Base-by-base conservation (phyloP, 2,113 vertebrate species). In the Prunella himalayana region DNA sequence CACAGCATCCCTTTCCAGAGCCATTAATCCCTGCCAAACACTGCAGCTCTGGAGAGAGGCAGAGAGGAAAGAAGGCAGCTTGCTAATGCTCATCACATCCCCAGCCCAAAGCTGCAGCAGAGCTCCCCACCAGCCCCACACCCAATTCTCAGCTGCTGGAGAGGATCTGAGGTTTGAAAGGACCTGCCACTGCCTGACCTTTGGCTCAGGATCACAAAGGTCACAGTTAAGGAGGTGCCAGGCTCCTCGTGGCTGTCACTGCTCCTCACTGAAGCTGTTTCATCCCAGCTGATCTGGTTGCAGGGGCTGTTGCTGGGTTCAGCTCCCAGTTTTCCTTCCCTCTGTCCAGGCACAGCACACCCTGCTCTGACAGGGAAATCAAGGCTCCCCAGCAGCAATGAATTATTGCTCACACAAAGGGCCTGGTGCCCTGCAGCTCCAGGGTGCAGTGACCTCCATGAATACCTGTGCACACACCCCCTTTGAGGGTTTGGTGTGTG, bases 341-440 rank as follows among this genome's bases (percentile, higher is more conserved):
- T 5, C 35, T n/a, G 39, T 1, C 92, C 81, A 13, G 27, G 47
- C 1, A 1, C 3, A 0, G 41, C 59, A 7, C 3, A 0, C 35
- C 77, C 31, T 0, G 0, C 57, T 47, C 33, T 21, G 94, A 13
- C 23, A 16, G 75, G 78, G 70, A 88, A 91, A 94, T 76, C 65
- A 71, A 85, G 82, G 81, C 14, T 25, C 57, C 4, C 0, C 70
- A n/a, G 82, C 45, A 69, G 82, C 30, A 3, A 44, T 92, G 85
- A 95, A 88, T 93, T 94, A 93, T 54, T 76, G 85, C 85, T 94
- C 63, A 39, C 66, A 41, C 8, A 86, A 73, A 83, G 88, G 7
- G 33, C 66, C 33, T 2, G 1, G 5, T 0, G 7, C 63, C 92
- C 78, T 2, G 0, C 73, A 47, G 90, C 15, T 50, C 45, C 22